Evolutionary conservation across 2,113 vertebrate genomes (phyloP), one percentile per base, ranked within the genome.

Genomic region (Hydropotes inermis): DNA sequence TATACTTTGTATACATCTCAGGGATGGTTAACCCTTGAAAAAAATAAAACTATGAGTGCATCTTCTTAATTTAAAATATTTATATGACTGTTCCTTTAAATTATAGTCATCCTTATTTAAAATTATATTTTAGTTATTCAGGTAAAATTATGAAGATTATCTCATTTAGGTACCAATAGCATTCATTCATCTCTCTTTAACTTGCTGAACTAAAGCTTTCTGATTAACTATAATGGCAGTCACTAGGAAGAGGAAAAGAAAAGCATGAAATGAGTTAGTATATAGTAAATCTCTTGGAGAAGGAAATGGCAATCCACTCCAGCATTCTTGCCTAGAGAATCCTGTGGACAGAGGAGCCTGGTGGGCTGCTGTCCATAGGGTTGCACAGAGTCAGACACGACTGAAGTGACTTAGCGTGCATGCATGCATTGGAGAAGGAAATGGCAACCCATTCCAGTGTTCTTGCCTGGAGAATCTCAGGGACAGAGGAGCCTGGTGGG

Each of bases 121-220:
- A 81, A 27, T 91, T 93, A 50, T 89, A 55, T 57, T 87, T 94
- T 87, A 87, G n/a, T 90, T 91, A 93, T 78, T 97, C 61, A 88
- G 8, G 58, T 81, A 78, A 74, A 94, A 70, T 94, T 94, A 84
- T 79, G 81, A 79, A 74, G 89, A 90, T 85, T 61, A 23, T 10
- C 16, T 94, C 28, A 50, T 87, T 79, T 92, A 58, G 55, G 28
- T 39, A 47, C 23, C 33, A 43, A 93, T 58, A 74, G 13, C 13
- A 87, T 83, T 90, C 60, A 91, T 88, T 90, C 64, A 74, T 76
- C 45, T 90, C 39, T 67, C 45, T 95, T 96, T 84, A 92, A 90
- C 7, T 74, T 78, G 21, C 47, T 79, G 89, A 70, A 23, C 47
- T 79, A 83, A 92, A 87, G 33, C 50, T 90, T 55, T 87, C 23